Evolutionary conservation across 2,888 invertebrate genomes (phyloP), one percentile per base, ranked within the genome.

Genomic region (Leptarthrus brevirostris): DNA sequence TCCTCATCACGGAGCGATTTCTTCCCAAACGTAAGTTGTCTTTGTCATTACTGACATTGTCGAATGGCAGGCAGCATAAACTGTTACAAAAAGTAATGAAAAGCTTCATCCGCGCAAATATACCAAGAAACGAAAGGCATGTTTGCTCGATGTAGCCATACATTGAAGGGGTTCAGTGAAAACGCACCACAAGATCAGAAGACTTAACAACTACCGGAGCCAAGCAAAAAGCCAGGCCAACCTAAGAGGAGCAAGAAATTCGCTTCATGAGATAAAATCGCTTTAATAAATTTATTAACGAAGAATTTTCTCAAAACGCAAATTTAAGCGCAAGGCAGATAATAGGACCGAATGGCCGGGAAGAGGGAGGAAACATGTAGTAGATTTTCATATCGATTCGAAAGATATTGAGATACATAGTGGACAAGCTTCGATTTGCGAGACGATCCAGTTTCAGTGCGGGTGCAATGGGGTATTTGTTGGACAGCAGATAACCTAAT

Each of bases 271-370:
- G 76, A 74, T 76, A 76, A 76, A 70, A 76, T 74, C 76, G 72
- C 49, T 69, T 74, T 76, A 76, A 76, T 76, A 76, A 76, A 76
- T 76, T 76, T 76, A 76, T 76, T 76, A 76, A 72, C 72, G 72
- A 76, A 73, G 74, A 74, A 76, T 76, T 76, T 76, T 76, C 76
- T 76, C 76, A 76, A 76, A 76, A 76, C 74, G 72, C 72, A 76
- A 76, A 76, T 76, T 76, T 76, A 76, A 74, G 69, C 73, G 47
- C 44, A 6, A 18, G 18, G 16, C 24, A 30, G 73, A 73, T 56
- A 69, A 72, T 56, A 72, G 64, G 53, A 53, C 40, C 54, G 52
- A 2, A 30, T 34, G 69, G 20, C 34, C 58, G 64, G 40, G 52
- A 73, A 49, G 61, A 24, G 52, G 52, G 52, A n/a, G 56, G 30